Evolutionary conservation across 1,140 invertebrate genomes (phyloP).

Genomic region (Drosophila nannoptera): DNA sequence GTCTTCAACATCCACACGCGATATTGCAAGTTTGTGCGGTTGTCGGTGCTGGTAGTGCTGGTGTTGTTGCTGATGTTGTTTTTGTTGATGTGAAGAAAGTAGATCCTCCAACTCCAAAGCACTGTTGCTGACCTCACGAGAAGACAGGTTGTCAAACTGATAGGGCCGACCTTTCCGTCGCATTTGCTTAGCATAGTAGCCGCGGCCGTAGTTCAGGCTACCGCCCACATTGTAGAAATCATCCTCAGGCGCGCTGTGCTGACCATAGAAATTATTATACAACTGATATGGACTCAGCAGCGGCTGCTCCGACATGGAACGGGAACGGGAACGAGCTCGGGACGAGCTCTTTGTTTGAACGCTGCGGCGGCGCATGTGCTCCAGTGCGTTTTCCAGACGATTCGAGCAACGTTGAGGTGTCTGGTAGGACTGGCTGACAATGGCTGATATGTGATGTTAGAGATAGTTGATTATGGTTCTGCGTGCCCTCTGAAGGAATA

Average conservation of each 20-base stretch:
- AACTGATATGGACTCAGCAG: constrained; percentile 80
- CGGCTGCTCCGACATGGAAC: constrained; percentile 78
- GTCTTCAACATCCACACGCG: constrained; percentile 78
- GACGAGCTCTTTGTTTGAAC: constrained; percentile 58
- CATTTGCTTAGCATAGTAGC: constrained; percentile 66
- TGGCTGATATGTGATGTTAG: constrained; percentile 13
- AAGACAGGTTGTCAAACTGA: constrained; percentile 20
- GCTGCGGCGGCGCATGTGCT: constrained; percentile 80
- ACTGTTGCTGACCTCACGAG: constrained; percentile 12
- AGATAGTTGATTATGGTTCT: not conserved
- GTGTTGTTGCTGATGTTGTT: constrained; percentile 21
- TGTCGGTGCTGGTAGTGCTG: constrained; percentile 56
- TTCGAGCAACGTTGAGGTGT: constrained; percentile 78
- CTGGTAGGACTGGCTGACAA: constrained; percentile 57
- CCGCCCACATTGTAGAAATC: constrained; percentile 65
- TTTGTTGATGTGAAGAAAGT: constrained; percentile 46
- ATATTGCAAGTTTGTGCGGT: constrained; percentile 67
- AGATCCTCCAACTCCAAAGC: constrained; percentile 62
- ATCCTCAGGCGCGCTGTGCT: constrained; percentile 66
- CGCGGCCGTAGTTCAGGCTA: constrained; percentile 39
- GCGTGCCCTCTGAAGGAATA: not conserved
- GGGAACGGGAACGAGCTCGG: constrained; percentile 49
- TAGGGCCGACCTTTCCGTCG: constrained; percentile 51
- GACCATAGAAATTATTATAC: constrained; percentile 80
- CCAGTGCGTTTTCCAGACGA: constrained; percentile 80